These are phyloP conservation scores for Pachypanchax playfairii DNA, from an alignment of 2,113 vertebrate genomes.

Conservation along the genomic window DNA sequence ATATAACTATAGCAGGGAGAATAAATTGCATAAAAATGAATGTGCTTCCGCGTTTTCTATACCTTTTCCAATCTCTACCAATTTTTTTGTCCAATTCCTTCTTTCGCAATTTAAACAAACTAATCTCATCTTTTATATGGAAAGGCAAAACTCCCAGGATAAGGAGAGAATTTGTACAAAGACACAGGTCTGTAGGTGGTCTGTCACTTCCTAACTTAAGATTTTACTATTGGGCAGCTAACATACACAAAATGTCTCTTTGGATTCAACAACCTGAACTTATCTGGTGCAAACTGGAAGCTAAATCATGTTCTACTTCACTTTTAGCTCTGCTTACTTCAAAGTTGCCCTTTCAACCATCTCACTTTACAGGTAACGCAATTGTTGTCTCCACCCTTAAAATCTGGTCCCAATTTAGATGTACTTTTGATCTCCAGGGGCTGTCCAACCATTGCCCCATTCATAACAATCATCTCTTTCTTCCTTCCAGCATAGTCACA, in stretches of 20 bases:
- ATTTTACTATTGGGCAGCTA: no score
- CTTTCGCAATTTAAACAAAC: no score
- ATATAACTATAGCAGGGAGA: neutral
- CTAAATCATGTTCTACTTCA: neutral
- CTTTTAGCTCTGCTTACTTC: neutral
- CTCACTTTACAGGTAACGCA: neutral
- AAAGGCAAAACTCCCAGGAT: neutral
- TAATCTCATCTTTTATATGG: slow-evolving; percentile 1
- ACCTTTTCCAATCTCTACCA: no score
- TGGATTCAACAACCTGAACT: neutral
- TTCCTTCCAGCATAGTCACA: neutral
- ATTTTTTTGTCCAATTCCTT: no score
- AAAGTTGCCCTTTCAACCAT: neutral
- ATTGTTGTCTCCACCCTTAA: neutral
- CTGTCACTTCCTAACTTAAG: neutral
- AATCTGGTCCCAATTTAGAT: neutral
- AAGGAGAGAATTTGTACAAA: neutral
- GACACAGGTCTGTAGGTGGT: neutral
- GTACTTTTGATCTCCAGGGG: neutral
- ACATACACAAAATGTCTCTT: neutral
- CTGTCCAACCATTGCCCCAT: no score
- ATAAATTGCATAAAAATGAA: slow-evolving; percentile 1
- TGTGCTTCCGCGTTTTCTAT: no score
- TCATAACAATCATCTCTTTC: neutral
- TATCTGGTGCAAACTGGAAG: neutral